A percentile compares a stretch with the other conserved stretches of the same genome.
phyloP scores from a whole-genome alignment of 2,113 vertebrate species.

The Copsychus sechellarum region DNA sequence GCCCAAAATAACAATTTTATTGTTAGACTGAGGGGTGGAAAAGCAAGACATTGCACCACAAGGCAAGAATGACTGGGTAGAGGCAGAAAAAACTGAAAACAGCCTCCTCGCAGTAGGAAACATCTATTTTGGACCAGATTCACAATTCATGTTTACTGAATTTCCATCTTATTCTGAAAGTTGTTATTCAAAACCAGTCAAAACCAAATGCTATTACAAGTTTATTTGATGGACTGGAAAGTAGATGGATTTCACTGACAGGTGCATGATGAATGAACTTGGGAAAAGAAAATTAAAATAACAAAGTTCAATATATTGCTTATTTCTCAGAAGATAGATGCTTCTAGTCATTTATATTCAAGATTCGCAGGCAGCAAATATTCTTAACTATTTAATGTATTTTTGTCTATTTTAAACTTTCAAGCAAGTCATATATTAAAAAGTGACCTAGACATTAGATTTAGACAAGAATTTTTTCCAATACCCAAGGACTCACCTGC shows the following conservation, averaged over 20 bases:
- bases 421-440: not conserved
- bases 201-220: constrained; percentile 28
- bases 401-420: not conserved
- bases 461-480: not conserved
- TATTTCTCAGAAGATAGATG: not conserved
- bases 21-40: not conserved
- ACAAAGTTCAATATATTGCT: not conserved
- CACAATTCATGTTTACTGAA: not conserved
- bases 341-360: not conserved
- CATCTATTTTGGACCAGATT: not conserved
- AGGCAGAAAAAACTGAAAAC: not conserved
- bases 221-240: constrained; percentile 44
- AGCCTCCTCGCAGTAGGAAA: not conserved
- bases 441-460: not conserved
- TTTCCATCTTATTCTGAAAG: not conserved
- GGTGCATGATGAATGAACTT: constrained; percentile 15
- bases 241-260: constrained; percentile 22
- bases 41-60: not conserved
- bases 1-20: not conserved
- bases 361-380: not conserved
- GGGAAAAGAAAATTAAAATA: constrained; percentile 36
- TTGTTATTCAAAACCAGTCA: constrained; percentile 26
- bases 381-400: not conserved
- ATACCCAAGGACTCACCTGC: not conserved
- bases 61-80: not conserved